Conservation (phyloP, 2,888 invertebrate genomes). For the Diarsia brunnea region DNA sequence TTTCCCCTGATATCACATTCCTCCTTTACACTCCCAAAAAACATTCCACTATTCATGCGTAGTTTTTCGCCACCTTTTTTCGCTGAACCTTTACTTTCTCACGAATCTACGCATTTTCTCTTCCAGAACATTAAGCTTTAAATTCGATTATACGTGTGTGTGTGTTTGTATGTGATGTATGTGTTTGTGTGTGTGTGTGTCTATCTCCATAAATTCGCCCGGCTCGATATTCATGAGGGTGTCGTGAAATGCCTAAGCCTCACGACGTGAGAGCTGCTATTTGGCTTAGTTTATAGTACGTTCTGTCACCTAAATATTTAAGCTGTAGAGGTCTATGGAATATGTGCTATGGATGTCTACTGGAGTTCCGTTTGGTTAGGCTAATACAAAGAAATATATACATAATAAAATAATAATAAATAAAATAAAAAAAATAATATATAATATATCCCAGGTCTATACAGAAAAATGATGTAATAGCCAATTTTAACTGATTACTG, state of each 20-base stretch:
- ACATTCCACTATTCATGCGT: conserved; percentile 11
- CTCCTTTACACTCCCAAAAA: conserved; percentile 24
- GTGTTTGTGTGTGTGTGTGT: conserved; percentile 26
- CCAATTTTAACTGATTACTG: background rate
- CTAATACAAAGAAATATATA: background rate
- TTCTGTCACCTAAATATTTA: conserved; percentile 36
- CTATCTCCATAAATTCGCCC: conserved; percentile 59
- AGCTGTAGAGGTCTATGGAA: background rate
- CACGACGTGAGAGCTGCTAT: conserved; percentile 34
- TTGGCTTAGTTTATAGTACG: conserved; percentile 26
- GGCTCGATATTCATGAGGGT: conserved; percentile 53
- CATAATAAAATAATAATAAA: too few species aligned
- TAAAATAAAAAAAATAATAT: too few species aligned
- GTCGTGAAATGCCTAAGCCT: conserved; percentile 29
- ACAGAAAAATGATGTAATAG: background rate
- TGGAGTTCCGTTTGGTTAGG: background rate
- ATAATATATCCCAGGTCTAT: background rate
- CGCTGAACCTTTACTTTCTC: background rate
- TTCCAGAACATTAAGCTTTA: conserved; percentile 48
- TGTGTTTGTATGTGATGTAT: conserved; percentile 10
- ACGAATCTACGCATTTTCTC: conserved; percentile 2
- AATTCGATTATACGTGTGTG: conserved; percentile 50
- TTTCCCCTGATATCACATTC: background rate
- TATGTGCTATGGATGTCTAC: background rate
- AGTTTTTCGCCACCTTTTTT: background rate